phyloP scores from a whole-genome alignment of 2,888 invertebrate genomes.

The Notodonta dromedarius region DNA sequence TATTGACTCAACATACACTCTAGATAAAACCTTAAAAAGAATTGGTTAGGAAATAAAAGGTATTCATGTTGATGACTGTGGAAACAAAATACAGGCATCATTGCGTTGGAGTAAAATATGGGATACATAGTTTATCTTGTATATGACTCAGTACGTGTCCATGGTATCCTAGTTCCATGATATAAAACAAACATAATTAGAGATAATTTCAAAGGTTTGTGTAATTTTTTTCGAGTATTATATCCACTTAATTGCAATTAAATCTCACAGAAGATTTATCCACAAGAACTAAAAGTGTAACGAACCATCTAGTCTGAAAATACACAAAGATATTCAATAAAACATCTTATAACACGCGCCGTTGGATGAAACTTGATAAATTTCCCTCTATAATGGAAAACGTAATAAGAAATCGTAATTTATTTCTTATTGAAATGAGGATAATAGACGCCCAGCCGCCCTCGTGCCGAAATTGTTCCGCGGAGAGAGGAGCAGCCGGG shows the following conservation, averaged over 20 bases:
- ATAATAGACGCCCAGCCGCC: conserved; percentile 76
- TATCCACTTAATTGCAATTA: background rate
- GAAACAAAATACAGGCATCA: no score
- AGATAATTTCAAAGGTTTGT: no score
- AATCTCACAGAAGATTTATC: conserved; percentile 2
- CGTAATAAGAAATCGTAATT: conserved; percentile 83
- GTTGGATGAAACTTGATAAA: conserved; percentile 76
- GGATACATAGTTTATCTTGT: no score
- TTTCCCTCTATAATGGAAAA: conserved; percentile 78
- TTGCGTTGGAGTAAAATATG: no score
- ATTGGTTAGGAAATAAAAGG: no score
- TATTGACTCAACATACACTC: no score
- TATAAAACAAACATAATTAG: no score
- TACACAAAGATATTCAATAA: conserved; percentile 67
- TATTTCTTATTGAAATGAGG: conserved; percentile 83
- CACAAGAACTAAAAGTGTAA: conserved; percentile 12
- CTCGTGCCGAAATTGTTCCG: conserved; percentile 71
- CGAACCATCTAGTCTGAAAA: conserved; percentile 20
- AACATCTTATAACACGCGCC: conserved; percentile 64
- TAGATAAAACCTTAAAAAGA: no score
- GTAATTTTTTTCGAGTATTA: no score
- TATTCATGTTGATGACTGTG: no score
- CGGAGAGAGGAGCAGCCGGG: conserved; percentile 55
- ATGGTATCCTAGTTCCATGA: no score
- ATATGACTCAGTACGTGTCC: no score